phyloP scores from a whole-genome alignment of 1,140 invertebrate genomes.

The Augochlora pura region DNA sequence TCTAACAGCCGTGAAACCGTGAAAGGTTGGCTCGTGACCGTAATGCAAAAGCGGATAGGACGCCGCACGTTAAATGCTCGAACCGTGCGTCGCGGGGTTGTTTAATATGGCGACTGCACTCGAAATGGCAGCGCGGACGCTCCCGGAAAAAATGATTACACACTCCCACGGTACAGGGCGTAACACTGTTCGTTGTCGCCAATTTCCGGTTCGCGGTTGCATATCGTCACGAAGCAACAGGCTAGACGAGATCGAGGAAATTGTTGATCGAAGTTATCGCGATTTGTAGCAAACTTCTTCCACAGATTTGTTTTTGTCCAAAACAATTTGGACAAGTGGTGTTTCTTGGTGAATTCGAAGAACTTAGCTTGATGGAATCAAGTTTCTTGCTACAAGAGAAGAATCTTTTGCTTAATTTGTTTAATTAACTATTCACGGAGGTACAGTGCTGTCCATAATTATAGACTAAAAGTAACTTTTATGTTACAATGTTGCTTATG shows the following conservation, averaged over 20 bases:
- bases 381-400: too few relatives aligned
- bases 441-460: too few relatives aligned
- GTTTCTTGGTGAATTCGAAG: too few relatives aligned
- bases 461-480: too few relatives aligned
- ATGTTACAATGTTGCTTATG: too few relatives aligned
- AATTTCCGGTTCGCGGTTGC: slow-evolving; percentile 14
- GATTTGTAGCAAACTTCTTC: too few relatives aligned
- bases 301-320: too few relatives aligned
- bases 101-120: slow-evolving; percentile 26
- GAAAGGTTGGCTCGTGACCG: slow-evolving; percentile 61
- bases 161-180: slow-evolving; percentile 15
- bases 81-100: slow-evolving; percentile 2
- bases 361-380: too few relatives aligned
- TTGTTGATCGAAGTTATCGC: too few relatives aligned
- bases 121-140: slow-evolving; percentile 33
- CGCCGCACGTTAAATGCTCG: slow-evolving; percentile 12
- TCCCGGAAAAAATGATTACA: slow-evolving; percentile 13
- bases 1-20: slow-evolving; percentile 62
- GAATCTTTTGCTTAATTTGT: too few relatives aligned
- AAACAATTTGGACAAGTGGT: too few relatives aligned
- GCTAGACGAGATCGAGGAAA: not conserved
- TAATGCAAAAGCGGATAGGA: slow-evolving; percentile 51
- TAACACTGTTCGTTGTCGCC: not conserved
- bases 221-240: not conserved
- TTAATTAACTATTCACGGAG: too few relatives aligned